phyloP scores from a whole-genome alignment of 2,888 invertebrate species.

The Tetranychus truncatus region DNA sequence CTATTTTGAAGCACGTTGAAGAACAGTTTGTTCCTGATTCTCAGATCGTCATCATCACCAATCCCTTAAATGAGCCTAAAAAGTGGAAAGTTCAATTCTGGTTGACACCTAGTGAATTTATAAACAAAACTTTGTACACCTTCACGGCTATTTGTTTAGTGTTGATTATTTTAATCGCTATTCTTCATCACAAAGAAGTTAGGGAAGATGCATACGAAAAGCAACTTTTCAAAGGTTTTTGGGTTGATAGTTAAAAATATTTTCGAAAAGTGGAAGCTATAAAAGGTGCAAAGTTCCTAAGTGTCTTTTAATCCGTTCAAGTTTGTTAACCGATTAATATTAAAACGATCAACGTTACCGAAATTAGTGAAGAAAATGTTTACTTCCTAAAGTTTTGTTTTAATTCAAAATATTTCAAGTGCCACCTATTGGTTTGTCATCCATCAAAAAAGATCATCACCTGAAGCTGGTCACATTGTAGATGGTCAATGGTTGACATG shows the following conservation, averaged over 20 bases:
- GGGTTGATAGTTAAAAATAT: constrained; percentile 10
- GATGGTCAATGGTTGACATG: too few species aligned
- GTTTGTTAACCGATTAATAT: too few species aligned
- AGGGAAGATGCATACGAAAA: constrained; percentile 23
- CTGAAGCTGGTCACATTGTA: too few species aligned
- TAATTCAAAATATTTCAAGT: too few species aligned
- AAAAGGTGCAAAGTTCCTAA: too few species aligned
- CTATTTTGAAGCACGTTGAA: constrained; percentile 39
- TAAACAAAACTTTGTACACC: constrained; percentile 69
- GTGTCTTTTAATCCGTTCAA: too few species aligned
- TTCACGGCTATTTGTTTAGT: constrained; percentile 65
- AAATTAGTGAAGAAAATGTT: too few species aligned
- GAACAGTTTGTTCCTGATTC: constrained; percentile 90
- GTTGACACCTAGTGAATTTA: constrained; percentile 80
- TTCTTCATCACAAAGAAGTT: constrained; percentile 73
- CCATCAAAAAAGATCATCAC: too few species aligned
- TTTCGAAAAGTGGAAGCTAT: too few species aligned
- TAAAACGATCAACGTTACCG: too few species aligned
- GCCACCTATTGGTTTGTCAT: too few species aligned
- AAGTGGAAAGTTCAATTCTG: constrained; percentile 82
- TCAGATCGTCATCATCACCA: constrained; percentile 81
- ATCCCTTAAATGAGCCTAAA: constrained; percentile 50
- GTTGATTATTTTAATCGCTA: constrained; percentile 59
- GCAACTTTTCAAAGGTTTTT: constrained; percentile 15
- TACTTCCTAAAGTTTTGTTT: too few species aligned